Percentiles rank a stretch among this genome's conserved stretches.
Evolutionary conservation across 2,888 invertebrate genomes (phyloP).

Genomic region (Hydrotaea diabolus): DNA sequence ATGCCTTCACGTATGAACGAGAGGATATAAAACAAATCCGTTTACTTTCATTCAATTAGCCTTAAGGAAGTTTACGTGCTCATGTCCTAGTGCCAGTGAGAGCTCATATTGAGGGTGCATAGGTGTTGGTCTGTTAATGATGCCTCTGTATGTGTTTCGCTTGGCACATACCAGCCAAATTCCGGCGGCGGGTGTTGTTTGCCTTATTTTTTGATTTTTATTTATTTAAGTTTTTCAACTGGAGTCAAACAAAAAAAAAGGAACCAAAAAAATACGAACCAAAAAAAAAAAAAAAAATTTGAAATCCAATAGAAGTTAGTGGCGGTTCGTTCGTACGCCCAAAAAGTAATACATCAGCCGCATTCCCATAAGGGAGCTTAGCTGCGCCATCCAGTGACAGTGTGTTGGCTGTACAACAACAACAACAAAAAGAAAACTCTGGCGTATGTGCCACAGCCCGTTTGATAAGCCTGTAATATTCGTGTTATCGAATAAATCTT

Average conservation of each 20-base stretch:
- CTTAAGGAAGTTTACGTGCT: not conserved
- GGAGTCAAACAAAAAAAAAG: no score
- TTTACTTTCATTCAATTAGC: constrained; percentile 24
- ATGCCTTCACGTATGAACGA: not conserved
- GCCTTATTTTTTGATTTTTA: not conserved
- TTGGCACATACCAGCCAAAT: not conserved
- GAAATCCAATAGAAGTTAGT: not conserved
- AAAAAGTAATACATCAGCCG: not conserved
- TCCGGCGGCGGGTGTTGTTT: not conserved
- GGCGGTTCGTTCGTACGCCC: no score
- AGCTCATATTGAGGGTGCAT: not conserved
- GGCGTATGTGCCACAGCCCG: not conserved
- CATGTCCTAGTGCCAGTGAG: not conserved
- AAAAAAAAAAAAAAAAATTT: not conserved
- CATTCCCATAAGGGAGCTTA: not conserved
- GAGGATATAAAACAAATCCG: constrained; percentile 10
- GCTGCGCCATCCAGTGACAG: no score
- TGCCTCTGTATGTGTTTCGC: not conserved
- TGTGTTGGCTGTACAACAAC: not conserved
- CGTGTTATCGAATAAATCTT: constrained; percentile 24
- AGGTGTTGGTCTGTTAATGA: not conserved
- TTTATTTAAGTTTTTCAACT: not conserved
- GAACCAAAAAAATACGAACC: not conserved
- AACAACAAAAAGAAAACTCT: no score
- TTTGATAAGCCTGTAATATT: not conserved